Evolutionary conservation across 2,797 vertebrate species (phyloP), one percentile per base, ranked within the genome.

Genomic region (Amblyopsis hoosieri): DNA sequence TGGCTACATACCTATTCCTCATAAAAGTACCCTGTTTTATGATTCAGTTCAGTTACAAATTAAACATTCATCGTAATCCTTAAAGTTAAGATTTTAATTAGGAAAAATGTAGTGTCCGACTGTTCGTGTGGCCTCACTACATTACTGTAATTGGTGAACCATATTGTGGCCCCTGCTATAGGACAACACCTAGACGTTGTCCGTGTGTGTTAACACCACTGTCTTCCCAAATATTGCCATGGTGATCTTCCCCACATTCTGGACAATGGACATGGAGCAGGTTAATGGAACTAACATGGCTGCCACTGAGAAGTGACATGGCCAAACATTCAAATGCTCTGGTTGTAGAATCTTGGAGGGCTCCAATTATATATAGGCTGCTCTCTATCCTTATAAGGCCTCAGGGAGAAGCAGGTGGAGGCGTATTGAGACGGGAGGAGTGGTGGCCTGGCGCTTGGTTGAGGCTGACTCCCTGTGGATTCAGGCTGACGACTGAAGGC

Each of bases 311-410:
- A 74, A 60, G 42, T 14, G 9, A 50, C 57, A 72, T 59, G 49
- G 33, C 49, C 45, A 60, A 77, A 71, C 71, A 64, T 79, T 81
- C 10, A 77, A 79, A 57, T 17, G 23, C 45, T 31, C 62, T 76
- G 61, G 47, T 78, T 75, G 54, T 75, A 53, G 50, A 66, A 81
- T 87, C 87, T 87, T 86, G 73, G 85, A 81, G 85, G 86, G 83
- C 86, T 79, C 78, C 75, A 68, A 86, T 85, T 91, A 91, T 91
- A 90, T 91, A 91, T 91, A 91, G 88, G 85, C 82, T 84, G 77
- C 75, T 80, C 87, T 78, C 70, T 86, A 62, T 85, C 90, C 90
- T 89, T 89, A 76, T 89, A 89, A 89, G 90, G 90, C 80, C 71
- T 86, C 72, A 19, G 62, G 71, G 71, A 84, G 73, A 76, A 70